phyloP scores from a whole-genome alignment of 2,797 vertebrate species.

The Toxotes lorentzi region DNA sequence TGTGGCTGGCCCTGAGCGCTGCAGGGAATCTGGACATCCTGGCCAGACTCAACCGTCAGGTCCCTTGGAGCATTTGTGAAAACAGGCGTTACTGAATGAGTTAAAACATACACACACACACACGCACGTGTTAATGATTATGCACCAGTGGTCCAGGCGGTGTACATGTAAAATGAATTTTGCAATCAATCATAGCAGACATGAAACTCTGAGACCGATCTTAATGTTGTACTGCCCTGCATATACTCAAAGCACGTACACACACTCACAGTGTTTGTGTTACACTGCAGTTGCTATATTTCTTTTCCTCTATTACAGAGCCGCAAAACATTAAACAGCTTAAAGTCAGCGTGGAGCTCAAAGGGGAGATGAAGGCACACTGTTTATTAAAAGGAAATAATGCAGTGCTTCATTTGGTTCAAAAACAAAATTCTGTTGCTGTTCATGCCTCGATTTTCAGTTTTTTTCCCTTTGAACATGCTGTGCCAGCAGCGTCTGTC shows the following conservation, averaged over 20 bases:
- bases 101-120: slow-evolving; percentile 81
- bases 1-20: slow-evolving; percentile 95
- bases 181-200: slow-evolving; percentile 41
- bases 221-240: not conserved
- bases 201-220: slow-evolving; percentile 4
- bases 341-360: slow-evolving; percentile 7
- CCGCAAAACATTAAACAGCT: slow-evolving; percentile 19
- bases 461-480: not conserved
- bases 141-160: slow-evolving; percentile 39
- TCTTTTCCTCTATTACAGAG: slow-evolving; percentile 12
- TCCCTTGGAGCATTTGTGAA: slow-evolving; percentile 95
- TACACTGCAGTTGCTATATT: slow-evolving; percentile 14
- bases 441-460: not conserved
- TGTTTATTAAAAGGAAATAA: slow-evolving; percentile 11
- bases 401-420: not conserved
- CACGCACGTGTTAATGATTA: slow-evolving; percentile 82
- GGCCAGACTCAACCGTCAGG: slow-evolving; percentile 94
- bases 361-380: not conserved
- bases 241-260: slow-evolving; percentile 5
- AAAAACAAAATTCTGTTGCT: not conserved
- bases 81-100: slow-evolving; percentile 94
- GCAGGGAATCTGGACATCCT: slow-evolving; percentile 95
- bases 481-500: not conserved
- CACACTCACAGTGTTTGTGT: slow-evolving; percentile 40
- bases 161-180: slow-evolving; percentile 45